Evolutionary conservation across 2,888 invertebrate genomes (phyloP).

Genomic region (Linnaemya tessellans): DNA sequence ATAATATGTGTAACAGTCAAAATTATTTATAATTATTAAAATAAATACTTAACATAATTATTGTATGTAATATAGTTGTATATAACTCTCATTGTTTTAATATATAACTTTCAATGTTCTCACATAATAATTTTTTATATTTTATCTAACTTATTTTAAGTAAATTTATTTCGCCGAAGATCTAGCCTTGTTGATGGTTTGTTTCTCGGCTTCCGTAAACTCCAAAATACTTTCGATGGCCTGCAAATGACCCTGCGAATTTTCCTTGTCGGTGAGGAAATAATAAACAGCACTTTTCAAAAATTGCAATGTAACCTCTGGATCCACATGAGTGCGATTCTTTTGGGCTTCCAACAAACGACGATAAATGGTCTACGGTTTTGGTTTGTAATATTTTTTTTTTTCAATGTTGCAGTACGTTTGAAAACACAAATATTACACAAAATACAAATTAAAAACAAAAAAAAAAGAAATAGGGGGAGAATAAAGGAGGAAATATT

Average conservation of each 20-base stretch:
- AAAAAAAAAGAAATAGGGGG: slow-evolving; percentile 47
- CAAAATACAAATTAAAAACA: slow-evolving; percentile 15
- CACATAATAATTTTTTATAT: slow-evolving; percentile 23
- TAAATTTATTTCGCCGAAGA: slow-evolving; percentile 80
- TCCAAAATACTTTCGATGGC: slow-evolving; percentile 96
- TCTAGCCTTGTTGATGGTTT: slow-evolving; percentile 90
- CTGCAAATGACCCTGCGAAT: slow-evolving; percentile 91
- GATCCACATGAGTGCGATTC: slow-evolving; percentile 90
- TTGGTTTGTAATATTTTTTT: not conserved
- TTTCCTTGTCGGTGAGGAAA: slow-evolving; percentile 94
- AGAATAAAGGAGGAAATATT: slow-evolving; percentile 56
- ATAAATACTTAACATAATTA: slow-evolving; percentile 43
- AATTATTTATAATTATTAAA: slow-evolving; percentile 21
- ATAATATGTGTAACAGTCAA: not conserved
- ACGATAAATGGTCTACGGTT: slow-evolving; percentile 91
- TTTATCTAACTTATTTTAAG: slow-evolving; percentile 32
- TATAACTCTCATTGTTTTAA: not conserved
- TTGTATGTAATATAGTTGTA: not conserved
- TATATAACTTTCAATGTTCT: not conserved
- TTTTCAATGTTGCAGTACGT: not conserved
- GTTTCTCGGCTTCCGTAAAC: slow-evolving; percentile 91
- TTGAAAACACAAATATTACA: slow-evolving; percentile 32
- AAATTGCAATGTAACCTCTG: slow-evolving; percentile 96
- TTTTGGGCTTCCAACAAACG: slow-evolving; percentile 91
- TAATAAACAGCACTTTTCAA: slow-evolving; percentile 96